A percentile compares a stretch with the other conserved stretches of the same genome.
Conservation (phyloP, 2,888 invertebrate species). For the Drosophila kuntzei region DNA sequence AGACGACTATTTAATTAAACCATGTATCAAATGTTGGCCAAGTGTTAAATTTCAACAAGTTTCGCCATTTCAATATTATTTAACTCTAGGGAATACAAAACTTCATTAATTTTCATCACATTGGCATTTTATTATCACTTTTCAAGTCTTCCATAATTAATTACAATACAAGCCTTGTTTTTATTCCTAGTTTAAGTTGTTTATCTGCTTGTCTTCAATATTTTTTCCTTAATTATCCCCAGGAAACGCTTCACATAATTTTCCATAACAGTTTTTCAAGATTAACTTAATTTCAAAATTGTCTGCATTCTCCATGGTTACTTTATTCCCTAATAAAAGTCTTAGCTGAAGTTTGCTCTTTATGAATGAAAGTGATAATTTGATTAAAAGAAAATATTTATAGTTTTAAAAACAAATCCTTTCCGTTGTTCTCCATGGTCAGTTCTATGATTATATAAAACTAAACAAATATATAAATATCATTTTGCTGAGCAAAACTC, state of each 20-base stretch:
- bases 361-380: no score
- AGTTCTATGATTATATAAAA: not conserved
- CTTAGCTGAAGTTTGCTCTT: no score
- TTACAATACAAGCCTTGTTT: not conserved
- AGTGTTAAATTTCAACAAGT: slow-evolving; percentile 12
- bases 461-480: not conserved
- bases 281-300: no score
- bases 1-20: not conserved
- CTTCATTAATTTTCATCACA: not conserved
- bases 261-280: no score
- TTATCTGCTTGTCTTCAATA: no score
- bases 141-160: not conserved
- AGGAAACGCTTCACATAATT: no score
- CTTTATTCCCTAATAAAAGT: no score
- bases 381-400: no score
- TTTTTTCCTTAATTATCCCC: not conserved
- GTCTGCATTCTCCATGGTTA: no score
- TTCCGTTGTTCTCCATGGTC: not conserved
- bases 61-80: not conserved
- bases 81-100: not conserved
- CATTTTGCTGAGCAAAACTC: not conserved
- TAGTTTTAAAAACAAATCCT: no score
- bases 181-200: not conserved
- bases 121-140: not conserved
- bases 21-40: not conserved